These are phyloP conservation scores for Empis stercorea DNA, from an alignment of 2,888 invertebrate genomes.

Conservation along the genomic window DNA sequence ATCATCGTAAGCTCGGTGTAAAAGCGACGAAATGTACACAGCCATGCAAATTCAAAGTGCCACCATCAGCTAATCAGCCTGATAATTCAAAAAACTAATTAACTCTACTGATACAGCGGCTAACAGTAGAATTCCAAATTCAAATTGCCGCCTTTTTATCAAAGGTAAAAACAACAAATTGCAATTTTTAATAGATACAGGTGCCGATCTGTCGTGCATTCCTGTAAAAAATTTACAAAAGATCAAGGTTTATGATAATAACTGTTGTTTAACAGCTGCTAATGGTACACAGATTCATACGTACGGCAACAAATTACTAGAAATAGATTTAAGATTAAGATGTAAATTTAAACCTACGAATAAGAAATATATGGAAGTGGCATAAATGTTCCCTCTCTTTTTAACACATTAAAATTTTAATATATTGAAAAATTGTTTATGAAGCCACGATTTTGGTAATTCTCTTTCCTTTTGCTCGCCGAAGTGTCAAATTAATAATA, in stretches of 20 bases:
- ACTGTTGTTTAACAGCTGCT: neutral
- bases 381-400: too few relatives aligned
- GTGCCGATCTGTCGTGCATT: neutral
- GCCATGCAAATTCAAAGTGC: neutral
- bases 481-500: too few relatives aligned
- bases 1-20: neutral
- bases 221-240: too few relatives aligned
- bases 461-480: too few relatives aligned
- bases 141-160: slow-evolving; percentile 4
- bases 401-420: too few relatives aligned
- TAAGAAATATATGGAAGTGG: too few relatives aligned
- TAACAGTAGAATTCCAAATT: neutral
- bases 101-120: slow-evolving; percentile 5
- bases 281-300: slow-evolving; percentile 1
- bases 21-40: neutral
- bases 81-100: slow-evolving; percentile 1
- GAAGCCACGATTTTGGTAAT: too few relatives aligned
- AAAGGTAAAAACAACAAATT: slow-evolving; percentile 1
- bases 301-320: slow-evolving; percentile 2
- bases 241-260: neutral
- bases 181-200: slow-evolving; percentile 1
- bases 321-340: slow-evolving; percentile 1
- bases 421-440: too few relatives aligned
- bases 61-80: neutral
- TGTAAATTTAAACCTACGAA: too few relatives aligned